A percentile compares a stretch with the other conserved stretches of the same genome.
Evolutionary conservation across 2,888 invertebrate species (phyloP).

Genomic region (Synanthedon formicaeformis): DNA sequence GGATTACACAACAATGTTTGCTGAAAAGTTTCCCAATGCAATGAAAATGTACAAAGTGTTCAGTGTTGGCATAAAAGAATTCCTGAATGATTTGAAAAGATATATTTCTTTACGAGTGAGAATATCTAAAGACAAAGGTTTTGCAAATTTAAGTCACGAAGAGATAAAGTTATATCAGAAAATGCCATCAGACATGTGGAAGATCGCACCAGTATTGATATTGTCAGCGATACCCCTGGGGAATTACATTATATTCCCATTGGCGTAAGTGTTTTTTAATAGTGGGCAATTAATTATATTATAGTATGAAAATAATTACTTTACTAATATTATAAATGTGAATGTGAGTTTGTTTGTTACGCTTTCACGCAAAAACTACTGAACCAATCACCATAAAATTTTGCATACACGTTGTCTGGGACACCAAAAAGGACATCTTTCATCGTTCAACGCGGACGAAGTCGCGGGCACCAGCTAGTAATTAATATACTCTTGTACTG

Average conservation of each 20-base stretch:
- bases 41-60: constrained; percentile 82
- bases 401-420: too few species aligned
- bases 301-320: background rate
- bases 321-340: too few species aligned
- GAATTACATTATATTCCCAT: constrained; percentile 85
- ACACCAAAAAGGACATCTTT: too few species aligned
- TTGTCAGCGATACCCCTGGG: constrained; percentile 86
- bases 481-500: too few species aligned
- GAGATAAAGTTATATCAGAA: constrained; percentile 82
- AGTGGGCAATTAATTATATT: constrained; percentile 1
- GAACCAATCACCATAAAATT: too few species aligned
- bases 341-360: too few species aligned
- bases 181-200: constrained; percentile 85
- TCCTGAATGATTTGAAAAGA: constrained; percentile 77
- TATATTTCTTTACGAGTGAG: constrained; percentile 71
- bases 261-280: constrained; percentile 74
- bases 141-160: constrained; percentile 70
- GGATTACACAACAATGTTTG: constrained; percentile 78
- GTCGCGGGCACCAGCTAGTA: too few species aligned
- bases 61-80: constrained; percentile 80
- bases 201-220: constrained; percentile 83
- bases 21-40: constrained; percentile 82
- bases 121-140: constrained; percentile 57
- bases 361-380: too few species aligned
- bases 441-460: too few species aligned